phyloP scores from a whole-genome alignment of 1,140 invertebrate species.

The Nephila pilipes region DNA sequence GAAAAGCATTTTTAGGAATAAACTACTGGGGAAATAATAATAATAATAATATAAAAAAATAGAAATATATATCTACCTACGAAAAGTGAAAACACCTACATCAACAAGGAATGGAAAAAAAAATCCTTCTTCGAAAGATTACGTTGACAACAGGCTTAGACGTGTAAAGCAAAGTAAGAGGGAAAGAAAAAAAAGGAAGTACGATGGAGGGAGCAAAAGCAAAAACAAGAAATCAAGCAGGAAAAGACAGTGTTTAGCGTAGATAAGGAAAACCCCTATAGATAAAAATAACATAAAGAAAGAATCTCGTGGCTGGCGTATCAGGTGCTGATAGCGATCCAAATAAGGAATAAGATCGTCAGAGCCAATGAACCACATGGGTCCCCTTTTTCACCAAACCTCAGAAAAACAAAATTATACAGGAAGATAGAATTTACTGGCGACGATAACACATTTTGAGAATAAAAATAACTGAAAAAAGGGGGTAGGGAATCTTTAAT shows the following conservation, averaged over 20 bases:
- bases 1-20: constrained; percentile 42
- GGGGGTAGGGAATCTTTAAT: constrained; percentile 57
- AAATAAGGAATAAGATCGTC: constrained; percentile 67
- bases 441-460: constrained; percentile 57
- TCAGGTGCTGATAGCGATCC: constrained; percentile 72
- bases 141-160: constrained; percentile 67
- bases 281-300: constrained; percentile 70
- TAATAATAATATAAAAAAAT: neutral
- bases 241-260: constrained; percentile 75
- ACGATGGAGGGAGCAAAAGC: neutral
- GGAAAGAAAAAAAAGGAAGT: neutral
- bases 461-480: constrained; percentile 67
- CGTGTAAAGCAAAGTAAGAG: neutral
- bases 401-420: constrained; percentile 73
- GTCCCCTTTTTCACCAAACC: constrained; percentile 50
- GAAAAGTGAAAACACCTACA: constrained; percentile 63
- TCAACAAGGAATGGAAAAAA: constrained; percentile 31
- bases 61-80: constrained; percentile 57
- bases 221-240: constrained; percentile 72
- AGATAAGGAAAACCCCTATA: constrained; percentile 71
- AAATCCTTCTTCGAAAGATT: constrained; percentile 34
- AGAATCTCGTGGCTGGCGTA: constrained; percentile 57
- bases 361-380: constrained; percentile 66
- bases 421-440: constrained; percentile 68
- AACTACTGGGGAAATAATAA: neutral